Evolutionary conservation across 2,888 invertebrate genomes (phyloP), one percentile per base, ranked within the genome.

Genomic region (Saturnia pavonia): DNA sequence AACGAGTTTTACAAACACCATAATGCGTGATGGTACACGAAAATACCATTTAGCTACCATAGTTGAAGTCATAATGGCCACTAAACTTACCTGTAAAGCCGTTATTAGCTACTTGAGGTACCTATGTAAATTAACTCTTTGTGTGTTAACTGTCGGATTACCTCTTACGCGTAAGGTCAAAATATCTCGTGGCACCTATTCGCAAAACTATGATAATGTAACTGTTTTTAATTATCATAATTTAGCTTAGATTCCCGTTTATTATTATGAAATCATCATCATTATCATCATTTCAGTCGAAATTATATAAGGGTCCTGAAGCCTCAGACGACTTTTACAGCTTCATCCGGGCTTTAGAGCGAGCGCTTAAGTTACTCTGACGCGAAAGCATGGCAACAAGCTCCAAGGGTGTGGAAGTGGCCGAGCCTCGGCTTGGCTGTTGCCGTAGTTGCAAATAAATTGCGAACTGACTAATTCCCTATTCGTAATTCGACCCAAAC

Each of bases 91-190:
- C 40, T 65, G 19, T 40, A 65, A 65, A 65, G 65, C 40, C 65
- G 40, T 34, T 11, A 40, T 40, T 65, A 65, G 65, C 65, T 40
- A 65, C 65, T 40, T 19, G 40, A 65, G 40, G 65, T 22, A 16
- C 65, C 65, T 65, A 65, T 65, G 65, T 65, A 65, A 65, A 65
- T 65, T 65, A 40, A 34, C 65, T 65, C 65, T 65, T 65, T 65
- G 65, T 65, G 16, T 40, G 40, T 65, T 65, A 65, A 65, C 40
- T 34, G 65, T 22, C n/a, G 40, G 65, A 40, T 65, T 65, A 65
- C 19, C 60, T 63, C 27, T 34, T 34, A 7, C 16, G 9, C 19
- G 19, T 7, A 40, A 65, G 65, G 19, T 65, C 40, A 40, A 65
- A 40, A 40, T 40, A n/a, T 40, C 65, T 40, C 40, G 6, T 40